Conservation (phyloP, 2,888 invertebrate genomes). For the Nyleta sp. region DNA sequence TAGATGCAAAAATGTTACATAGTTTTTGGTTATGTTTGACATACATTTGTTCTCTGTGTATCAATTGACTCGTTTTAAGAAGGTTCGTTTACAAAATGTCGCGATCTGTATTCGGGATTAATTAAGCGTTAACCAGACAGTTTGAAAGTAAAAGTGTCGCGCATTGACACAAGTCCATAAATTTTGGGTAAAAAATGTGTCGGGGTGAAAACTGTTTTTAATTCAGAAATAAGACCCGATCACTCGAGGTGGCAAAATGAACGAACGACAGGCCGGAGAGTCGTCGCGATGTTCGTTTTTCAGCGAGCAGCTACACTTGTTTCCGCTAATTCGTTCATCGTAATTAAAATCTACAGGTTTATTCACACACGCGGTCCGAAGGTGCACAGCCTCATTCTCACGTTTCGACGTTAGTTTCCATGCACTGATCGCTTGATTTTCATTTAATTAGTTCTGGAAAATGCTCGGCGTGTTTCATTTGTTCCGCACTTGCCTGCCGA, state of each 20-base stretch:
- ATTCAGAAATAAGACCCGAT: conserved; percentile 42
- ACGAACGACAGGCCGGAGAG: conserved; percentile 17
- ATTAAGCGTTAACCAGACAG: conserved; percentile 8
- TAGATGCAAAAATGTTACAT: too few relatives aligned
- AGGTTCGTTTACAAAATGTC: too few relatives aligned
- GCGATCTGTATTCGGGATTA: not conserved
- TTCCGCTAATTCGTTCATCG: conserved; percentile 63
- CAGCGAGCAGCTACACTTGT: conserved; percentile 32
- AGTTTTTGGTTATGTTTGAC: too few relatives aligned
- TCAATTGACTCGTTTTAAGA: too few relatives aligned
- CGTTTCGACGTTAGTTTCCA: conserved; percentile 69
- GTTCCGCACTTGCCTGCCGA: conserved; percentile 60
- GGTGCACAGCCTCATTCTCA: conserved; percentile 78
- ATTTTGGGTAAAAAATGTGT: conserved; percentile 7
- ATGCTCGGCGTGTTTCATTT: conserved; percentile 65
- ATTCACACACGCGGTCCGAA: conserved; percentile 66
- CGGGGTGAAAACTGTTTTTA: conserved; percentile 40
- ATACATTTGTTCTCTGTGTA: too few relatives aligned
- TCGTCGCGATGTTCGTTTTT: conserved; percentile 36
- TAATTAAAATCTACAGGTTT: conserved; percentile 69
- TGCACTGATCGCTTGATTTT: conserved; percentile 68
- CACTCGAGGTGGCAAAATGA: conserved; percentile 18
- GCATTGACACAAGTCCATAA: too few relatives aligned
- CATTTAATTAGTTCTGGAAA: conserved; percentile 72
- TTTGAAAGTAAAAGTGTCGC: conserved; percentile 47